phyloP scores from a whole-genome alignment of 2,888 invertebrate species.

The Stenodema calcarata region DNA sequence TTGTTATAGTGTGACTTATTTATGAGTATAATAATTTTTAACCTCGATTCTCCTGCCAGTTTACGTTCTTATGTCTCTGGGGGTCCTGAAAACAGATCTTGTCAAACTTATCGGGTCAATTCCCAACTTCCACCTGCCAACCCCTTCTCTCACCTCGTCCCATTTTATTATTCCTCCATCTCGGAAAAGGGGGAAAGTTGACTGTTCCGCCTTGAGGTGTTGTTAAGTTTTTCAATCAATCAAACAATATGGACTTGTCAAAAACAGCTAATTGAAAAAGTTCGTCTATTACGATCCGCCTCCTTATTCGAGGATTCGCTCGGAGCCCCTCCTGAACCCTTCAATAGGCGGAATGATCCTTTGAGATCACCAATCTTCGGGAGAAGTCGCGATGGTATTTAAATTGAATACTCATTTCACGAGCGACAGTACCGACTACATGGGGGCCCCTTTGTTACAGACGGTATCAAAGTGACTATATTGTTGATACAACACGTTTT shows the following conservation, averaged over 20 bases:
- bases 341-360: not conserved
- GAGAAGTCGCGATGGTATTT: not conserved
- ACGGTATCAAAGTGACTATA: too few relatives aligned
- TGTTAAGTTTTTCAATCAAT: slow-evolving; percentile 48
- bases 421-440: too few relatives aligned
- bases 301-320: not conserved
- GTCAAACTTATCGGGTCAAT: not conserved
- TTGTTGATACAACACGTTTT: too few relatives aligned
- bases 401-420: not conserved
- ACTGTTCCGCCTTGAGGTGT: slow-evolving; percentile 29
- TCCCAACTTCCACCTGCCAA: not conserved
- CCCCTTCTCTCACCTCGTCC: not conserved
- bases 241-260: slow-evolving; percentile 48
- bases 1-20: too few relatives aligned
- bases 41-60: too few relatives aligned
- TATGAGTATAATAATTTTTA: too few relatives aligned
- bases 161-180: slow-evolving; percentile 27
- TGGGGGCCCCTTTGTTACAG: too few relatives aligned
- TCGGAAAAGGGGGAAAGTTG: slow-evolving; percentile 12
- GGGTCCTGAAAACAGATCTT: not conserved
- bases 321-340: not conserved
- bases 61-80: not conserved
- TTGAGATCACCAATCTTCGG: not conserved
- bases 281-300: slow-evolving; percentile 25
- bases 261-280: slow-evolving; percentile 47